Conservation (phyloP, 1,140 invertebrate genomes). For the Gyrodactylus salaris region DNA sequence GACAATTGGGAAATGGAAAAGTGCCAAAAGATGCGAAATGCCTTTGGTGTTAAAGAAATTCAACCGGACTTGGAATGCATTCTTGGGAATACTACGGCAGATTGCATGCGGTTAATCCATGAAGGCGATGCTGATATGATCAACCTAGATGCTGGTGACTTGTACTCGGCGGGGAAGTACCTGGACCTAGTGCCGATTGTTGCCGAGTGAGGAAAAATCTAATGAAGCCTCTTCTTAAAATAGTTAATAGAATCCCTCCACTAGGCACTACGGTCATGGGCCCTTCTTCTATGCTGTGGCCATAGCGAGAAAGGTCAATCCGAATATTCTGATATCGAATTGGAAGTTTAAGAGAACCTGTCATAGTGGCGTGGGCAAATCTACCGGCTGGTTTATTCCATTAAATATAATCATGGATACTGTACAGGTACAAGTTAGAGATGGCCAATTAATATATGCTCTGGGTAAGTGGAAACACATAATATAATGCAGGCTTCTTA, state of each 20-base stretch:
- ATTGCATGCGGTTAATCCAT: constrained; percentile 44
- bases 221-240: not conserved
- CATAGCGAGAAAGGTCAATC: constrained; percentile 13
- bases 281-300: constrained; percentile 18
- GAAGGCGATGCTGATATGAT: constrained; percentile 29
- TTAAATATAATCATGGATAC: constrained; percentile 64
- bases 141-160: constrained; percentile 19
- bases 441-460: constrained; percentile 50
- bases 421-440: constrained; percentile 55
- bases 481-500: not conserved
- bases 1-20: constrained; percentile 57
- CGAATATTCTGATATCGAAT: not conserved
- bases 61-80: constrained; percentile 47
- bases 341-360: constrained; percentile 29
- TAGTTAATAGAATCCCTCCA: not conserved
- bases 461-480: constrained; percentile 30
- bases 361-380: constrained; percentile 54
- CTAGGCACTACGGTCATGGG: constrained; percentile 18
- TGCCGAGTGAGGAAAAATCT: constrained; percentile 11
- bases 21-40: constrained; percentile 63
- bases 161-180: constrained; percentile 17
- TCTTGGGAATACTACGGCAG: constrained; percentile 42
- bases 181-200: constrained; percentile 17
- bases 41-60: constrained; percentile 43
- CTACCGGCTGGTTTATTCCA: constrained; percentile 74